Evolutionary conservation across 2,113 vertebrate genomes (phyloP), one percentile per base, ranked within the genome.

Genomic region (Salvator merianae): DNA sequence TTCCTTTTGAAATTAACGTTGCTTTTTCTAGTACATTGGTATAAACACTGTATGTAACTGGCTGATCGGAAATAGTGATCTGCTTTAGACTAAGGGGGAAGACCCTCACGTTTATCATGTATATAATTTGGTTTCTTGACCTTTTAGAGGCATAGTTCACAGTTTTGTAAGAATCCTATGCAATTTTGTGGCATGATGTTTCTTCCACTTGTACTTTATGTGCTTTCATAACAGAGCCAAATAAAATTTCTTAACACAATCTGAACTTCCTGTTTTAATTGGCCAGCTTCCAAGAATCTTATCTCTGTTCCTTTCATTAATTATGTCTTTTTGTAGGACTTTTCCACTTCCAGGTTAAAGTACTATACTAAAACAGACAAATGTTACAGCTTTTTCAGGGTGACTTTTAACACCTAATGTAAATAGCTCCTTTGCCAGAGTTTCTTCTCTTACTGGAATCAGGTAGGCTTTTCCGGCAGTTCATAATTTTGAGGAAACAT

Each of bases 131-230:
- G 89, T 94, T 96, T 90, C 92, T 94, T 89, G 68, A 94, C 90
- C 93, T 96, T 96, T 96, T 93, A 90, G 96, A 96, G 93, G 95
- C 94, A 87, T 96, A 96, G 95, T 92, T 95, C 94, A 97, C 95
- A 93, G 95, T 96, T 96, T 97, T 97, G 96, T 96, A 96, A 96
- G 95, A 95, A 97, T 96, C 97, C 97, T 97, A 97, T 97, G 97
- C 97, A 97, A 97, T 97, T 97, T 97, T 97, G 96, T 97, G 97
- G 97, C 97, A 97, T 97, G 97, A 95, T 93, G 96, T 97, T 97
- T 97, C 96, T 96, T 97, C 96, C 97, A 96, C 94, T 95, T 94
- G 96, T 97, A 96, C 96, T 96, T 97, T 96, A 95, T 95, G 97
- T 97, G 97, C 95, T 97, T 96, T 97, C 96, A 94, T 96, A 94